Base-by-base conservation (phyloP, 1,140 invertebrate genomes). In the Nymphalis io region DNA sequence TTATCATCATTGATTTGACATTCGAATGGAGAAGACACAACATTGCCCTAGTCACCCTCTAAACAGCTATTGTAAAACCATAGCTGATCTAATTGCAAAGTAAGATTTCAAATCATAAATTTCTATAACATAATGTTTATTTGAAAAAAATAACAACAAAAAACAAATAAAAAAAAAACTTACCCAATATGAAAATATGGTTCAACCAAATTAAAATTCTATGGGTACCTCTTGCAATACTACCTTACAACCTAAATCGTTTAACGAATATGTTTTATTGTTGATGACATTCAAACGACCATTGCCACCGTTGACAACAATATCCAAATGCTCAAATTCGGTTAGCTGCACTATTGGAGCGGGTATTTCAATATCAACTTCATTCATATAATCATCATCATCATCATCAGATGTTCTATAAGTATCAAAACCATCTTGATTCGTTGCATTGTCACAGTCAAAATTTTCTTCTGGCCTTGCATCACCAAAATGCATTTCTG, bases 161-260 rank as follows among this genome's bases (percentile, higher is more conserved):
- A 42, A 42, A 10, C 3, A 2, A 42, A 42, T 13, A n/a, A 8
- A 53, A 21, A 21, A 53, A 18, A 10, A 20, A 1, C 11, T 79
- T 33, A 33, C 3, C 27, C 4, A 1, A 27, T 27, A n/a, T n/a
- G n/a, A n/a, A n/a, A n/a, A n/a, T n/a, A 27, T 8, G 27, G 27
- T 33, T 33, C 27, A 8, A 33, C 27, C 27, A 33, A 33, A 33
- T 33, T 79, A 88, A 75, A 89, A 89, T 40, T 89, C 85, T 20
- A 89, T 84, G 1, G 87, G 85, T n/a, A 89, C 87, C 70, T 89
- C 87, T 61, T 87, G 81, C 74, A 87, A 74, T 8, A 83, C 67
- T 16, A 88, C 59, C 38, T 82, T 85, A 71, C 81, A 85, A 2
- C 73, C 73, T 67, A 74, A 58, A 42, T 66, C 63, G 10, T 74